phyloP scores from a whole-genome alignment of 2,797 vertebrate genomes.

The Coregonus ussuriensis region DNA sequence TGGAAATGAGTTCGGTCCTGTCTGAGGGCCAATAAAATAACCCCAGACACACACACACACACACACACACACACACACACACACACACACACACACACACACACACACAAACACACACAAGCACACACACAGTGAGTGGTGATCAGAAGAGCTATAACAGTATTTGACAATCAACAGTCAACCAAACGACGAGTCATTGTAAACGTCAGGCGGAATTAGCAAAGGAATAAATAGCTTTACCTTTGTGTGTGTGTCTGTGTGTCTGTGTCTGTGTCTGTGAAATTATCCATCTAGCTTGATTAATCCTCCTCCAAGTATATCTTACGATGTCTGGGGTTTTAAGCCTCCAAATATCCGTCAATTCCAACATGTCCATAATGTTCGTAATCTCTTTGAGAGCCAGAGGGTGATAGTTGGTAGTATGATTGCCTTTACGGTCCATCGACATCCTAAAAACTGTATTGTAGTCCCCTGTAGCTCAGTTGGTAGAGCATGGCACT shows the following conservation, averaged over 20 bases:
- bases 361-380: too few species aligned
- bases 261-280: background rate
- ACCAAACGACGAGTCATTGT: constrained; percentile 80
- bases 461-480: too few species aligned
- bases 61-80: constrained; percentile 28
- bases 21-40: constrained; percentile 24
- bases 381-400: too few species aligned
- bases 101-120: constrained; percentile 3
- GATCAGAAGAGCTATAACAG: constrained; percentile 73
- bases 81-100: constrained; percentile 1
- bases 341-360: too few species aligned
- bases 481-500: too few species aligned
- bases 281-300: too few species aligned
- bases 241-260: constrained; percentile 52
- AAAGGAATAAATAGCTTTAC: constrained; percentile 75
- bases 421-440: too few species aligned
- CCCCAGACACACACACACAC: constrained; percentile 9
- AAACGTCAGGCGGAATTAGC: constrained; percentile 82
- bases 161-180: constrained; percentile 82
- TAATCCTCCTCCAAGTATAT: too few species aligned
- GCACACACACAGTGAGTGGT: constrained; percentile 37
- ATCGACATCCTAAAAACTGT: too few species aligned
- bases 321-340: too few species aligned
- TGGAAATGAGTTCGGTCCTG: constrained; percentile 44
- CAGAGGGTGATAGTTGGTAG: too few species aligned